Evolutionary conservation across 2,797 vertebrate genomes (phyloP), one percentile per base, ranked within the genome.

Genomic region (Chloroceryle inda): DNA sequence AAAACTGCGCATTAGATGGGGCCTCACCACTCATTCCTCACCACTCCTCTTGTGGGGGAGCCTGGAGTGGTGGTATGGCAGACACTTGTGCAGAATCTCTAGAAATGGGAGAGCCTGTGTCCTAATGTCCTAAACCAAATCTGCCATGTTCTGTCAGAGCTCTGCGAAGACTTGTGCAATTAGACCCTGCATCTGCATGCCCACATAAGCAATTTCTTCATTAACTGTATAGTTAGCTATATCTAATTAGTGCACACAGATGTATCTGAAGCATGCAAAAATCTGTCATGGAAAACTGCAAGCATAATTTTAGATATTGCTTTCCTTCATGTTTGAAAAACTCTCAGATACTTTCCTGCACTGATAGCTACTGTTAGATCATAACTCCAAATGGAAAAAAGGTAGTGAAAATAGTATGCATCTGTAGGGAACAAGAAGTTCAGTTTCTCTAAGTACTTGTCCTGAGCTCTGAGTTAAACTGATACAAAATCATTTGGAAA

Each of bases 41-140:
- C 17, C 1, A 5, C 17, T 75, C 11, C 21, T 20, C 14, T 16
- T 73, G 47, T 1, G 0, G 27, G 14, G 5, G 13, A 67, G 19
- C n/a, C 75, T 61, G n/a, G 10, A 62, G 33, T 15, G 12, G 38
- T 11, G 11, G 18, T 35, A 14, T 2, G 4, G 33, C 52, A 82
- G 31, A 29, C 2, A 3, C 8, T 52, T 40, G 31, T 40, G 37
- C 31, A 74, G 61, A 77, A 61, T 59, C 23, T 75, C 66, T 68
- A n/a, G 37, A 81, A 88, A 86, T 56, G 19, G 16, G 11, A 86
- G 71, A 66, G 14, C 29, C 29, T 11, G 5, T 23, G 29, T 75
- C 58, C 29, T 84, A 50, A n/a, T 79, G 16, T 31, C 24, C 22
- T 76, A 44, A 76, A 80, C 27, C 12, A 91, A 71, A 55, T 13